Base-by-base conservation (phyloP, 2,888 invertebrate genomes). In the Macroteleia sp. region DNA sequence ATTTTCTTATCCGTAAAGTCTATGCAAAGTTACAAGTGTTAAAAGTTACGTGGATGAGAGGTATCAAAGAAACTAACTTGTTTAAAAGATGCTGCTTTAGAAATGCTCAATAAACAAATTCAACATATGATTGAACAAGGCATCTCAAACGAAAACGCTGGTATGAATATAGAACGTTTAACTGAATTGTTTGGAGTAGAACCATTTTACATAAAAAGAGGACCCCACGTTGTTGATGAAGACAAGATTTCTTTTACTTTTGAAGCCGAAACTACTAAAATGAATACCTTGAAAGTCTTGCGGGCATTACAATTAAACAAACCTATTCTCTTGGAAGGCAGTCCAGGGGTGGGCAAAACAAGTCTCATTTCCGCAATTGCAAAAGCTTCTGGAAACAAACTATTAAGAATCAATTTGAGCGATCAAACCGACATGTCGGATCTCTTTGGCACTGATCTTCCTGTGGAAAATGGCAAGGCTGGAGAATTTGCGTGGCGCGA, bases 381-480 rank as follows among this genome's bases (percentile, higher is more conserved):
- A 0, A 95, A 94, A 87, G 94, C 95, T 6, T 95, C 97, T 1
- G 96, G 97, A 1, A 95, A 97, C 89, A 93, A 94, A 86, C 94
- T 99, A 28, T 95, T 98, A 10, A 93, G 99, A 44, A 97, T 99
- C 71, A 99, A 99, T 93, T 93, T 99, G 48, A 99, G 99, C 52
- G 99, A 99, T 88, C 99, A 99, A 92, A 99, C 99, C 32, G 99
- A 99, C 91, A 95, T 99, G 57, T 96, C 97, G 9, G 99, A 99
- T 92, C 93, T 99, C 41, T 99, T 99, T 91, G 99, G 99, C 19
- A 97, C 98, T 2, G 99, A 99, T 92, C 92, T 99, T 46, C 99
- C 99, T 0, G 94, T 97, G 0, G 98, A 98, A 92, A 97, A 97
- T 64, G 96, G 95, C 3, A 92, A 92, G 50, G 94, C 95, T 12